Conservation (phyloP, 2,113 vertebrate species). For the Saimiri boliviensis region DNA sequence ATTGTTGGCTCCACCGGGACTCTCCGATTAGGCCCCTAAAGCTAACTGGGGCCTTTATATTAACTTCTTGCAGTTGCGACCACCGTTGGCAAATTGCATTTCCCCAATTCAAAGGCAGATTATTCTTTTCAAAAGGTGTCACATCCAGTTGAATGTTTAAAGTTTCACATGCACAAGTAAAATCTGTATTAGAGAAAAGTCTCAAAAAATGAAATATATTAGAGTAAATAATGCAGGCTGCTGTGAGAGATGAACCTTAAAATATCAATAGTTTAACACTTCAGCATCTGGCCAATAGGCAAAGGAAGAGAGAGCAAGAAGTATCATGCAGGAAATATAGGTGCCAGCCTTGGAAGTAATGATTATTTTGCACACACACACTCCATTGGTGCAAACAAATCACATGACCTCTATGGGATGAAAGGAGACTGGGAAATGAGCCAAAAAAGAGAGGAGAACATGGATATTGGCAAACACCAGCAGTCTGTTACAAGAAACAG, state of each 20-base stretch:
- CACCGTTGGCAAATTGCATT: background rate
- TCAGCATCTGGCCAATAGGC: background rate
- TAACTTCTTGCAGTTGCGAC: background rate
- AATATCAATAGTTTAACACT: background rate
- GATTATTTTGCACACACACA: background rate
- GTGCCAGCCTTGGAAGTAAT: background rate
- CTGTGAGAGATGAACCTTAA: background rate
- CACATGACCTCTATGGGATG: background rate
- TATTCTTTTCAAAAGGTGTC: slow-evolving; percentile 4
- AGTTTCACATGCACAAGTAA: background rate
- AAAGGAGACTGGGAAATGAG: background rate
- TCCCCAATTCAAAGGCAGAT: background rate
- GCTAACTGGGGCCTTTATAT: slow-evolving; percentile 22
- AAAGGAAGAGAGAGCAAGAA: background rate
- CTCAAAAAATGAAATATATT: background rate
- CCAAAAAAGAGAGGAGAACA: background rate
- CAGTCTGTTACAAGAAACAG: background rate
- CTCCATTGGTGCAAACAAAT: background rate
- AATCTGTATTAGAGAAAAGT: background rate
- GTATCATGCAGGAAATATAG: background rate
- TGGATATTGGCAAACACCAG: background rate
- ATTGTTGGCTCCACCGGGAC: background rate
- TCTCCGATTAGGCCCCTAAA: background rate
- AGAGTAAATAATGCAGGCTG: background rate
- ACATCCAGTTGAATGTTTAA: background rate